These are phyloP conservation scores for Leptinotarsa texana DNA, from an alignment of 1,140 invertebrate species.

Conservation along the genomic window DNA sequence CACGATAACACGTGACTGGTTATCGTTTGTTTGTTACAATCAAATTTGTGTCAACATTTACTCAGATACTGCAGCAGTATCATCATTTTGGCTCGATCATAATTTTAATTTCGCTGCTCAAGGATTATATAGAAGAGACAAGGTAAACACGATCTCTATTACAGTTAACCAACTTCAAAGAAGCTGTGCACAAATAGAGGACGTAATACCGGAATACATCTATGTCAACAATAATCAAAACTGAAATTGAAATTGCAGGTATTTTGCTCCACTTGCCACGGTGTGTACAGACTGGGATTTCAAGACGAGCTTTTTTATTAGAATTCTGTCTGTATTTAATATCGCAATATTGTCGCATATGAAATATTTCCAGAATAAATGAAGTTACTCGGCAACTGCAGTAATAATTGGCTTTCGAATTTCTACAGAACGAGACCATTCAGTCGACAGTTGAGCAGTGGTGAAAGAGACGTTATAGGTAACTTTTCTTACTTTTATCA, in stretches of 20 bases:
- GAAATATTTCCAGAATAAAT: neutral
- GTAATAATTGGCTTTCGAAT: neutral
- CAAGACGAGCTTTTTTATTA: neutral
- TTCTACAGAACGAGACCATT: neutral
- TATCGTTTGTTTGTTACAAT: neutral
- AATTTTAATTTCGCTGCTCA: slow-evolving; percentile 19
- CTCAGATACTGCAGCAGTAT: neutral
- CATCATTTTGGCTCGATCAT: slow-evolving; percentile 6
- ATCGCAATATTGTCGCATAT: slow-evolving; percentile 3
- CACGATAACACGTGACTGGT: neutral
- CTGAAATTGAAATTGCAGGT: slow-evolving; percentile 46
- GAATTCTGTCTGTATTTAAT: neutral
- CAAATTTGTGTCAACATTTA: neutral
- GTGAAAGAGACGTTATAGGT: no score
- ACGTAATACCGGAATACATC: slow-evolving; percentile 41
- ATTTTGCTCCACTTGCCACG: slow-evolving; percentile 25
- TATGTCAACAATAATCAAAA: slow-evolving; percentile 49
- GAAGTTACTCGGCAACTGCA: neutral
- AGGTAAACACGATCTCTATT: slow-evolving; percentile 28
- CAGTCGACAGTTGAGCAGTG: neutral
- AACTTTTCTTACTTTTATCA: no score
- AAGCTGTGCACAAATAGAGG: slow-evolving; percentile 32
- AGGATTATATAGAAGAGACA: slow-evolving; percentile 19
- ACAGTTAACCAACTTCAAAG: slow-evolving; percentile 26
- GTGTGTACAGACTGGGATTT: neutral